Percentiles rank a stretch among this genome's conserved stretches.
Conservation (phyloP, 1,140 invertebrate species). For the Lamellibrachia luymesi region DNA sequence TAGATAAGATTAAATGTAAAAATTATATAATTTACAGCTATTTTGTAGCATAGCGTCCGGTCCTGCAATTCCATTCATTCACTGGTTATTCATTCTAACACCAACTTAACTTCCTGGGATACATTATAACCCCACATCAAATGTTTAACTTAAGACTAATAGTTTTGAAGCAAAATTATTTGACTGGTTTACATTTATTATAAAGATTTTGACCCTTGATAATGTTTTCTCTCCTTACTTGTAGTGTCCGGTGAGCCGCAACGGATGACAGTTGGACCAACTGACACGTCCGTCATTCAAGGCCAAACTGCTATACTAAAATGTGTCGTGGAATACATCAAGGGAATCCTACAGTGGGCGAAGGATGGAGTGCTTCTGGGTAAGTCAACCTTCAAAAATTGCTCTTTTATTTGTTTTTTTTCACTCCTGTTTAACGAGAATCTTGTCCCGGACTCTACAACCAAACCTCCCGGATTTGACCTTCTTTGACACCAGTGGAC, state of each 20-base stretch:
- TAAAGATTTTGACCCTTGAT: not conserved
- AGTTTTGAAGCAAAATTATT: not conserved
- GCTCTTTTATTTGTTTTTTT: not conserved
- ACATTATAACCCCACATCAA: too few species aligned
- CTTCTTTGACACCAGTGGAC: too few species aligned
- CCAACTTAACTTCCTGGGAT: too few species aligned
- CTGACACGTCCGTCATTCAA: slow-evolving; percentile 34
- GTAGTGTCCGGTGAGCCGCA: slow-evolving; percentile 23
- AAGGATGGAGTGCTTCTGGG: slow-evolving; percentile 86
- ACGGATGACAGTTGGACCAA: slow-evolving; percentile 32
- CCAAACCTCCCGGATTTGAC: too few species aligned
- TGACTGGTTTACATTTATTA: not conserved
- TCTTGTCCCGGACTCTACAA: too few species aligned
- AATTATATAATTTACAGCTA: too few species aligned
- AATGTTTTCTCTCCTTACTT: not conserved
- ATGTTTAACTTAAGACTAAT: too few species aligned
- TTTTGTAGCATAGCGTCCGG: too few species aligned
- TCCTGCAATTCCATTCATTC: too few species aligned
- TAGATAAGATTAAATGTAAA: too few species aligned
- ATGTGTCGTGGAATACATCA: slow-evolving; percentile 81
- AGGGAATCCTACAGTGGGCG: slow-evolving; percentile 87
- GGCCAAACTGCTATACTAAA: slow-evolving; percentile 67
- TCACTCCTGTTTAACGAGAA: too few species aligned
- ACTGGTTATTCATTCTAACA: too few species aligned
- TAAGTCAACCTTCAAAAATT: slow-evolving; percentile 19